These are phyloP conservation scores for Lacanobia oleracea DNA, from an alignment of 2,888 invertebrate species.

Conservation along the genomic window DNA sequence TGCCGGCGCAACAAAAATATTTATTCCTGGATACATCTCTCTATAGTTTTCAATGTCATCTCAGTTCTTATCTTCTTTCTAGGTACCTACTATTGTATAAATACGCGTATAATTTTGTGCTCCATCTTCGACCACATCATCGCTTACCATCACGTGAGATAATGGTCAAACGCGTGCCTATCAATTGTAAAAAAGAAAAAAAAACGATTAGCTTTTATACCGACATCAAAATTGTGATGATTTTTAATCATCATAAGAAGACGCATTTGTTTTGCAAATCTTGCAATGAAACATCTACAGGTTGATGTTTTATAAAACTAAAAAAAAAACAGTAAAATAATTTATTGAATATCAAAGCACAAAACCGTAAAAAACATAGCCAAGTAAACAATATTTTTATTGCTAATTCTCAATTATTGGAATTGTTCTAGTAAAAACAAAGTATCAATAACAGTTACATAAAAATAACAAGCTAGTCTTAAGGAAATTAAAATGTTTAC, in stretches of 20 bases:
- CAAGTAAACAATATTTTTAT: conserved; percentile 28
- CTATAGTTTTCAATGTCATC: not conserved
- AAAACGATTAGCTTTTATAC: no score
- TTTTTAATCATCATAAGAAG: not conserved
- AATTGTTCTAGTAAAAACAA: conserved; percentile 53
- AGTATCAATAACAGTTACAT: conserved; percentile 62
- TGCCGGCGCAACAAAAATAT: not conserved
- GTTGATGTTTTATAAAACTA: not conserved
- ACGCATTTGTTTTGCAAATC: not conserved
- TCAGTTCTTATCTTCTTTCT: not conserved
- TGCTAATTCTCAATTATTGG: conserved; percentile 43
- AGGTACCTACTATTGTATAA: not conserved
- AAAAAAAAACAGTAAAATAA: not conserved
- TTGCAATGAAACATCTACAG: not conserved
- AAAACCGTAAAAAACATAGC: not conserved
- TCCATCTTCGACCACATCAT: no score
- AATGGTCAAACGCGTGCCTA: no score
- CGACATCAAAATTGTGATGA: no score
- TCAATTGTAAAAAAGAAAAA: no score
- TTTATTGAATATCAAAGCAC: not conserved
- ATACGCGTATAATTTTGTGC: no score
- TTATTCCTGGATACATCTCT: not conserved
- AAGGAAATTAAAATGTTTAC: conserved; percentile 64
- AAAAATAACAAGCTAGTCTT: conserved; percentile 46
- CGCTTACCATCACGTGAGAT: no score